Evolutionary conservation across 2,888 invertebrate species (phyloP).

Genomic region (Tenodera sinensis): DNA sequence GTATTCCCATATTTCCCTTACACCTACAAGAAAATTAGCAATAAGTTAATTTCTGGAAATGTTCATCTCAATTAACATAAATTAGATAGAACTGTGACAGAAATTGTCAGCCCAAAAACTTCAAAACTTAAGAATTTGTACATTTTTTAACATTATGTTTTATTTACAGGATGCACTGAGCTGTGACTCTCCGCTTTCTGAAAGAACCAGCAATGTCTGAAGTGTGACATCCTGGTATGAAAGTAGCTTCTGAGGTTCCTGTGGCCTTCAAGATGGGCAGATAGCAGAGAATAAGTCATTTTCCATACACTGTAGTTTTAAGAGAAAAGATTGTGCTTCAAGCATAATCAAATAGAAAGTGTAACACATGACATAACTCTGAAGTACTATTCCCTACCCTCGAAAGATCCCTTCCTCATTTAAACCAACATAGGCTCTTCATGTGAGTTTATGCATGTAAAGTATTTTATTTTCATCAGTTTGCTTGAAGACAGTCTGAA

Average conservation of each 20-base stretch:
- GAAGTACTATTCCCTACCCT: neutral
- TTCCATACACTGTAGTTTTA: neutral
- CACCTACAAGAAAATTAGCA: too few relatives aligned
- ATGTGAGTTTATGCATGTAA: neutral
- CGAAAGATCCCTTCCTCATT: too few relatives aligned
- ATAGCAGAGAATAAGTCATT: neutral
- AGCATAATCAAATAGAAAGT: neutral
- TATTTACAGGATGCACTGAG: neutral
- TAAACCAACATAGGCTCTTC: neutral
- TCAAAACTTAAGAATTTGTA: neutral
- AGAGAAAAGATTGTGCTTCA: neutral
- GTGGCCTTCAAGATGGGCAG: neutral
- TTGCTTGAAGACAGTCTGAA: neutral
- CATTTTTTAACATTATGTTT: neutral
- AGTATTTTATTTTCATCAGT: neutral
- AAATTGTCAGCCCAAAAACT: too few relatives aligned
- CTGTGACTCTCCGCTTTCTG: neutral
- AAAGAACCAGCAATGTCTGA: slow-evolving; percentile 10
- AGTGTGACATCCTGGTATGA: neutral
- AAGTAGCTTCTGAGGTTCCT: neutral
- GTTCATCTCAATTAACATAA: too few relatives aligned
- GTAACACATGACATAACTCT: neutral
- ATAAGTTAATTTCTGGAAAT: too few relatives aligned
- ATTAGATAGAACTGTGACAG: too few relatives aligned
- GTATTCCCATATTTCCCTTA: too few relatives aligned